Evolutionary conservation across 2,797 vertebrate species (phyloP), one percentile per base, ranked within the genome.

Genomic region (Gephyroberyx darwinii): DNA sequence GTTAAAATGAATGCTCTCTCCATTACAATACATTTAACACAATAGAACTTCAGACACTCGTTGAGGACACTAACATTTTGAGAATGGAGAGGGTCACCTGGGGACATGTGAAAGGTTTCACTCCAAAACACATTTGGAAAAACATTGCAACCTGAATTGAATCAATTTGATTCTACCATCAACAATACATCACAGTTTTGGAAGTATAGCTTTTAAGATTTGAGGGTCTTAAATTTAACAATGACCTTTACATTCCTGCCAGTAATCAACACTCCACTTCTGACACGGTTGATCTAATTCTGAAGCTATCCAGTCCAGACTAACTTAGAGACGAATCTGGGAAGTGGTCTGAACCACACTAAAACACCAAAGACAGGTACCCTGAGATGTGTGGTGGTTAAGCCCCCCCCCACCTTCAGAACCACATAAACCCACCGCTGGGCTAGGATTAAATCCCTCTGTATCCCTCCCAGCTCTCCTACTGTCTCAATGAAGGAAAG

Each of bases 221-320:
- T 86, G 85, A 84, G 69, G 69, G 45, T 68, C 74, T 81, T 41
- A 20, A 84, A 81, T 84, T 83, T 80, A 87, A 84, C 77, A 81
- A 82, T 91, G 88, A 90, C 79, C 87, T 76, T 76, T 37, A 26
- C 57, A 78, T 74, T 78, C 17, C 66, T 77, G 74, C 76, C 80
- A 82, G 70, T 63, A 50, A 45, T 64, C 53, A 78, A 69, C 72
- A 67, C 69, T 80, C 26, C 45, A 12, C 50, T 56, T 74, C 69
- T 80, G 52, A 58, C 66, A 70, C 53, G 37, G 66, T 54, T 57
- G 65, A 8, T 7, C 74, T 75, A 33, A 69, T 69, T 71, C 66
- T 79, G 61, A 74, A 59, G 71, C 41, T 59, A 1, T 64, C 10
- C 8, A 60, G 54, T 66, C 45, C 39, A 78, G 62, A 84, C 47